These are phyloP conservation scores for Picus viridis DNA, from an alignment of 2,797 vertebrate species.

Conservation along the genomic window DNA sequence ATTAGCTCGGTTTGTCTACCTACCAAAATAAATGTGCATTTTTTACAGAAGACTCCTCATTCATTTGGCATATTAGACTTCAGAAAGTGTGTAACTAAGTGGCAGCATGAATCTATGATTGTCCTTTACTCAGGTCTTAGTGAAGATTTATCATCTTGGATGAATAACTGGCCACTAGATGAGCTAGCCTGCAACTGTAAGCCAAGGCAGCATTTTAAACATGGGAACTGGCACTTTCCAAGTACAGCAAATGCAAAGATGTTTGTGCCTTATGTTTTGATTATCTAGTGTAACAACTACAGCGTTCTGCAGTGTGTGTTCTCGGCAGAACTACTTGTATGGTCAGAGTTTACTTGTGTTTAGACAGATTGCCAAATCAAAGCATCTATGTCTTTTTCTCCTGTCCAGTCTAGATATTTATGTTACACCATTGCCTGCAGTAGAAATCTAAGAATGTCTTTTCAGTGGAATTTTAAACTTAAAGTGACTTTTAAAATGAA, in stretches of 20 bases:
- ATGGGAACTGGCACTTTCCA: background rate
- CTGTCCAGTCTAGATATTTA: background rate
- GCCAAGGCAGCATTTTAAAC: background rate
- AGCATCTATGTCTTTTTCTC: background rate
- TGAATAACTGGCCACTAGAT: background rate
- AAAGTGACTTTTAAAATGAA: background rate
- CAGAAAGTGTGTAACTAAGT: background rate
- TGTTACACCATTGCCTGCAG: background rate
- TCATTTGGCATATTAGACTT: background rate
- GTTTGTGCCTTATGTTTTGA: background rate
- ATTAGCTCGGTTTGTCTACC: background rate
- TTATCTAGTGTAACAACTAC: background rate
- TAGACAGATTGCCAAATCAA: background rate
- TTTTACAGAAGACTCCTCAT: background rate
- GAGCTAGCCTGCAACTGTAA: background rate
- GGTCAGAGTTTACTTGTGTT: background rate
- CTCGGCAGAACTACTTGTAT: background rate
- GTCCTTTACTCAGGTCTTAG: background rate
- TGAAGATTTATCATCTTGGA: background rate
- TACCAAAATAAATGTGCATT: background rate
- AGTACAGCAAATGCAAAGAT: background rate
- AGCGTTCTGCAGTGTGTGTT: background rate
- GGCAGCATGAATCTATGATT: background rate
- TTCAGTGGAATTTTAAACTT: background rate
- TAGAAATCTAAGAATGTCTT: background rate